Conservation (phyloP, 2,888 invertebrate species). For the Drosophila greeni region DNA sequence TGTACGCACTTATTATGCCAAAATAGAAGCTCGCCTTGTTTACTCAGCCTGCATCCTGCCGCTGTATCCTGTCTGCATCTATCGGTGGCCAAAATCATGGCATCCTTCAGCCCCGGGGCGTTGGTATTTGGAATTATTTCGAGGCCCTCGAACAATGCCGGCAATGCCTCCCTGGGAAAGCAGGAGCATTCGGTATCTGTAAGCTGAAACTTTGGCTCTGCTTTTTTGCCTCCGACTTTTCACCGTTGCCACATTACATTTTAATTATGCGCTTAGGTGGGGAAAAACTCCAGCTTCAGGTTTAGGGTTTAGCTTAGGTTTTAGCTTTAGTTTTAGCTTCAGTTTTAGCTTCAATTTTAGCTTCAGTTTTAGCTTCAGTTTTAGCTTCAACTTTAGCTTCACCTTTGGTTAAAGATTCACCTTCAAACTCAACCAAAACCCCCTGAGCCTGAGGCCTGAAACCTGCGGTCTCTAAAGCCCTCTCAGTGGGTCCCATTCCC, state of each 20-base stretch:
- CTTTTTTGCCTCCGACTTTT: background rate
- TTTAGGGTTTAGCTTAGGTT: background rate
- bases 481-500: slow-evolving; percentile 17
- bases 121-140: background rate
- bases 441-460: background rate
- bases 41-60: background rate
- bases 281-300: background rate
- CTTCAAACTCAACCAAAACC: background rate
- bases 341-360: background rate
- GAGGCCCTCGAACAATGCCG: background rate
- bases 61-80: background rate
- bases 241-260: slow-evolving; percentile 21
- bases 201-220: slow-evolving; percentile 11
- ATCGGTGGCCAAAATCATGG: background rate
- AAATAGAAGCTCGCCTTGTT: slow-evolving; percentile 4
- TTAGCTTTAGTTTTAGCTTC: background rate
- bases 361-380: background rate
- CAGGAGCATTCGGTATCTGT: background rate
- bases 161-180: background rate
- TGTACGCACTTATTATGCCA: background rate
- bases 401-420: background rate
- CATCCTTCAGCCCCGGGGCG: background rate
- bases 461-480: slow-evolving; percentile 7
- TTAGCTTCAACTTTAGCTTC: background rate
- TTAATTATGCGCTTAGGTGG: slow-evolving; percentile 32